Evolutionary conservation across 2,113 vertebrate species (phyloP).

Genomic region (Equus przewalskii): DNA sequence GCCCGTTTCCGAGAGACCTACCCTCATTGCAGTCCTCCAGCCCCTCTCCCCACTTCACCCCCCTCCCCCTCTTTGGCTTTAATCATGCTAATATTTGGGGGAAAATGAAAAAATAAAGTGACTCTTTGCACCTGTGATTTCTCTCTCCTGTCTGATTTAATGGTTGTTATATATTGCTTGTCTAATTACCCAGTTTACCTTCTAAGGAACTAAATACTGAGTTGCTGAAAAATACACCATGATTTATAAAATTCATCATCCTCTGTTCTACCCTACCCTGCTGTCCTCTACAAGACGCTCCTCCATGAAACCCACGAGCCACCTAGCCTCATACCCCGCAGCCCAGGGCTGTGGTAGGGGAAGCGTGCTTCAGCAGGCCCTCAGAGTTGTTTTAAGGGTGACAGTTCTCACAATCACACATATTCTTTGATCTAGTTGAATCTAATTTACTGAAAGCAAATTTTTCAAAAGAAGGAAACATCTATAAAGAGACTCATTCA

Average conservation of each 20-base stretch:
- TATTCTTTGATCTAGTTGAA: neutral
- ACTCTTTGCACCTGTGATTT: slow-evolving; percentile 69
- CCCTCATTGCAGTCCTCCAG: neutral
- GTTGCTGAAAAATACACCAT: neutral
- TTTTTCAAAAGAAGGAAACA: neutral
- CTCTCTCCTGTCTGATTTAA: slow-evolving; percentile 53
- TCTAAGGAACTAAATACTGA: neutral
- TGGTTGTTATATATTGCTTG: neutral
- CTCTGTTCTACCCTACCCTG: neutral
- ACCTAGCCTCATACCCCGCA: neutral
- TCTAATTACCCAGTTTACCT: neutral
- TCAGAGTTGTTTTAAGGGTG: neutral
- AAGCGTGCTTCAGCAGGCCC: neutral
- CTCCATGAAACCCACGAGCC: neutral
- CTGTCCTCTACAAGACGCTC: neutral
- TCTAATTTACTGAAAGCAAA: neutral
- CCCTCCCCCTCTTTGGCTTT: slow-evolving; percentile 34
- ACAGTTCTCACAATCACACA: neutral
- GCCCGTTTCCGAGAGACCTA: neutral
- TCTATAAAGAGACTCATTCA: neutral
- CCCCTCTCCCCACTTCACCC: neutral
- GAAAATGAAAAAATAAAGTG: slow-evolving; percentile 71
- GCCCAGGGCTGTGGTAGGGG: neutral
- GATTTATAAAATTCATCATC: neutral
- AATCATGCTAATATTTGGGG: slow-evolving; percentile 42